phyloP scores from a whole-genome alignment of 2,888 invertebrate species.

The Lepidochrysops patricia region DNA sequence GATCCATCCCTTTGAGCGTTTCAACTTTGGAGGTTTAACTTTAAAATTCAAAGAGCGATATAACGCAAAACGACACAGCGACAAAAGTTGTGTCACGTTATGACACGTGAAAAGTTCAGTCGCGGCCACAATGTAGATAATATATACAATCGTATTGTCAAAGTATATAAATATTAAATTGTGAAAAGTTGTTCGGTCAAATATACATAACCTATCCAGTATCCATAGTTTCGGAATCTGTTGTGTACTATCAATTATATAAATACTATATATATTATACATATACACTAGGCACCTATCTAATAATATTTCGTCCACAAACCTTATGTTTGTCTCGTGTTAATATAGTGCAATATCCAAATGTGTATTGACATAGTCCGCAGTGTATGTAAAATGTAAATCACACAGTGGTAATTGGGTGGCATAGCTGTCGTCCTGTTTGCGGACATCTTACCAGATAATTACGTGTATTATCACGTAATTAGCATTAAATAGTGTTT shows the following conservation, averaged over 20 bases:
- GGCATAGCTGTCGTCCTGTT: neutral
- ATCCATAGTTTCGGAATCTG: too few species aligned
- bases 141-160: too few species aligned
- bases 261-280: too few species aligned
- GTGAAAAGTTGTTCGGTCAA: too few species aligned
- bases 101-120: neutral
- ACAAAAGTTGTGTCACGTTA: neutral
- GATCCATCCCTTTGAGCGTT: neutral
- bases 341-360: neutral
- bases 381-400: conserved; percentile 9
- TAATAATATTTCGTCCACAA: too few species aligned
- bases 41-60: neutral
- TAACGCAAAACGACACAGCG: neutral
- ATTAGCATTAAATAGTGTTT: neutral
- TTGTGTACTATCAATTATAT: too few species aligned
- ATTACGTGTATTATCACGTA: neutral
- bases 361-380: neutral
- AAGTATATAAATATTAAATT: too few species aligned
- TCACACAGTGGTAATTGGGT: neutral
- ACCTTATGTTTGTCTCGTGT: neutral
- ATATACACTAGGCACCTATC: too few species aligned
- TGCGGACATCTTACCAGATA: conserved; percentile 3
- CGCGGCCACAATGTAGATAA: too few species aligned
- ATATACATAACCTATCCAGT: too few species aligned
- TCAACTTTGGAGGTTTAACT: neutral